Base-by-base conservation (phyloP, 2,888 invertebrate species). In the Ectemnius cavifrons region DNA sequence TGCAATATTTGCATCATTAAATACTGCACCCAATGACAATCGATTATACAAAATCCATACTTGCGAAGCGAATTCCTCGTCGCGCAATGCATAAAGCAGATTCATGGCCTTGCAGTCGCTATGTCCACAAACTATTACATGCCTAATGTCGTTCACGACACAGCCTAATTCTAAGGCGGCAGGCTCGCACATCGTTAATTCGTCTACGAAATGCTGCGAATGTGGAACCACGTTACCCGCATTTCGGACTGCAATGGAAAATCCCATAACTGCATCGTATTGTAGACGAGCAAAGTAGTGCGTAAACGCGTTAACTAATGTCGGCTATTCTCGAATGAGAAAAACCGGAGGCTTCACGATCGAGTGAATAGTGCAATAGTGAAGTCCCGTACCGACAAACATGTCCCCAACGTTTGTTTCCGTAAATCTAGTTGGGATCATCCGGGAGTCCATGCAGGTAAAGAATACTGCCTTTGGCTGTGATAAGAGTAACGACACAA, bases 31-130 rank as follows among this genome's bases (percentile, higher is more conserved):
- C 37, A 37, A 37, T 37, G 37, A 37, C 2, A 37, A 37, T 37
- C 37, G 37, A 8, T 6, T 37, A 37, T 11, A 37, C 37, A 37
- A 16, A 5, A 28, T 60, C 85, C 89, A 92, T 86, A 94, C 94
- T 90, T 93, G 92, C 0, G 94, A 94, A 2, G 96, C 94, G 90
- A 95, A 95, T 88, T 96, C 94, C 80, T 94, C 94, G 91, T 96
- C 95, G 86, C 95, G 94, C 68, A 98, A 91, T 86, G 95, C 94
- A 89, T 97, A 96, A 2, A 99, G 92, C 70, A 98, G 93, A 92
- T 98, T 98, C 95, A 99, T 98, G 2, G 99, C 99, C 93, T 98
- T 99, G 91, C 99, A 99, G 90, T 99, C 99, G 76, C 98, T 98
- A 90, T 99, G 99, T 0, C 99, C 99, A 89, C 98, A 98, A 2